These are phyloP conservation scores for Trachelus iudaicus DNA, from an alignment of 2,888 invertebrate genomes.

Conservation along the genomic window DNA sequence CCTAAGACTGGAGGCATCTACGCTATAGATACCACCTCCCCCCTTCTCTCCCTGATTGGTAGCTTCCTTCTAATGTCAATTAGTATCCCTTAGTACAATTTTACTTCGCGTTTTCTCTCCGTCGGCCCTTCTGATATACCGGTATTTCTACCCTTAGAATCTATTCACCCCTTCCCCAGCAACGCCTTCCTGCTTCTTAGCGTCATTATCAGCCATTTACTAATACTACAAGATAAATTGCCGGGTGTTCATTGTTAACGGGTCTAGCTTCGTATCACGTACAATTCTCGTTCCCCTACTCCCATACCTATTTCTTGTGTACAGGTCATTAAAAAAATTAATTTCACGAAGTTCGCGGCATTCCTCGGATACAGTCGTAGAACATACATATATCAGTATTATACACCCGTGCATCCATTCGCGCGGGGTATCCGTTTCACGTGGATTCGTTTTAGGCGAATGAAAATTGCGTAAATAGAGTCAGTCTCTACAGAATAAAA, in stretches of 20 bases:
- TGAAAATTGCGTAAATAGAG: too few species aligned
- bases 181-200: constrained; percentile 7
- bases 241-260: constrained; percentile 26
- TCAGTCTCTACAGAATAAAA: too few species aligned
- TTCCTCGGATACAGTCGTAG: not conserved
- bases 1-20: not conserved
- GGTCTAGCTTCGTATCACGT: constrained; percentile 14
- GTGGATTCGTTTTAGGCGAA: too few species aligned
- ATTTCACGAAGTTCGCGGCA: not conserved
- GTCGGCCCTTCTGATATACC: not conserved
- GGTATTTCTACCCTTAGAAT: not conserved
- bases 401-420: not conserved
- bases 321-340: not conserved
- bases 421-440: too few species aligned
- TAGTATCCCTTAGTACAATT: constrained; percentile 18
- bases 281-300: constrained; percentile 10
- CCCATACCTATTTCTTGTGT: not conserved
- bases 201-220: constrained; percentile 48
- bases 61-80: constrained; percentile 16
- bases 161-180: not conserved
- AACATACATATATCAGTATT: not conserved
- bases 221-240: constrained; percentile 51
- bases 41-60: not conserved
- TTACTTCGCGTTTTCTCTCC: not conserved
- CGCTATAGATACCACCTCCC: not conserved